A percentile compares a stretch with the other conserved stretches of the same genome.
phyloP scores from a whole-genome alignment of 2,797 vertebrate genomes.

The Sebastes trivittatus region DNA sequence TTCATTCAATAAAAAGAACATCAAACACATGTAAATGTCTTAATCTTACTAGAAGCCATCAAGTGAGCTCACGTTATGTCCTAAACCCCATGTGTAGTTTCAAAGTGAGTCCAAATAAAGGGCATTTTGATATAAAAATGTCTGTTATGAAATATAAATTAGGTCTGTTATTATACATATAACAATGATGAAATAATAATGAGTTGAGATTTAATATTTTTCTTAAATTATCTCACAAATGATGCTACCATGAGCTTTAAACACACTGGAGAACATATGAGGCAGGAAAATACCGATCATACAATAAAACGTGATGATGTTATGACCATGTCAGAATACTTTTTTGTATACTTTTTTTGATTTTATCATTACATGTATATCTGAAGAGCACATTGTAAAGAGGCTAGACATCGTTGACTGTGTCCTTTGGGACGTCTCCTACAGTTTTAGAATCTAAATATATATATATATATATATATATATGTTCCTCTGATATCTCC shows the following conservation, averaged over 20 bases:
- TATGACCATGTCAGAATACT: no score
- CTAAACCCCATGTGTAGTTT: not conserved
- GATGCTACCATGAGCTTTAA: not conserved
- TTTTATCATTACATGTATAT: not conserved
- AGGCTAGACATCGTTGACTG: not conserved
- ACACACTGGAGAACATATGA: not conserved
- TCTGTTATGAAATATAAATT: not conserved
- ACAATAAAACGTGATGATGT: not conserved
- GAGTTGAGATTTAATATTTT: not conserved
- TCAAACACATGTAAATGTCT: conserved; percentile 19
- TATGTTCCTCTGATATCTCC: conserved; percentile 1
- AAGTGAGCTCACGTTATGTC: not conserved
- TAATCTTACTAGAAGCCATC: not conserved
- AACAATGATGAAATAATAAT: not conserved
- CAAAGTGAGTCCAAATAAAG: not conserved
- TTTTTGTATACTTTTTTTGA: not conserved
- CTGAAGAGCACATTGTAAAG: not conserved
- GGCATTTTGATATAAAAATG: not conserved
- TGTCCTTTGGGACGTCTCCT: not conserved
- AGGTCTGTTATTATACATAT: not conserved
- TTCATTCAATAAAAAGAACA: not conserved
- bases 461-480: not conserved
- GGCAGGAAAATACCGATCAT: not conserved
- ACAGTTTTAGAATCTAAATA: conserved; percentile 21
- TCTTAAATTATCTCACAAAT: not conserved